These are phyloP conservation scores for Trichonephila clavipes DNA, from an alignment of 1,140 invertebrate genomes.

Conservation along the genomic window DNA sequence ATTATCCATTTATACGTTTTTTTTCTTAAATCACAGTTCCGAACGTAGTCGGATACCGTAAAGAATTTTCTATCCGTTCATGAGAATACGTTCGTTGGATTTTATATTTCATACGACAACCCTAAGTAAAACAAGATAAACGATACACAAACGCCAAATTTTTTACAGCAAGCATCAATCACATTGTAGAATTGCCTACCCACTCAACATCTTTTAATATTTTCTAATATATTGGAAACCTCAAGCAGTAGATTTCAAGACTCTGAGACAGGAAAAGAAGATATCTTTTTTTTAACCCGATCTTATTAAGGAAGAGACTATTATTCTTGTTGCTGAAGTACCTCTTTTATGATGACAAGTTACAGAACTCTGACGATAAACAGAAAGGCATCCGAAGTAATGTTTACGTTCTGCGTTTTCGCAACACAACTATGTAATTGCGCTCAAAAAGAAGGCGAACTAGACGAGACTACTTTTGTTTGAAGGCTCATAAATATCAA, in stretches of 20 bases:
- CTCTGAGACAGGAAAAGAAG: not conserved
- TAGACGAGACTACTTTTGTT: not conserved
- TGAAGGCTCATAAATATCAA: not conserved
- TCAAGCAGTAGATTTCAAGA: not conserved
- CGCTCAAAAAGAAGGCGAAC: not conserved
- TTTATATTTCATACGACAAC: not conserved
- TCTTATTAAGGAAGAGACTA: slow-evolving; percentile 16
- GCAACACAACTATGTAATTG: slow-evolving; percentile 4
- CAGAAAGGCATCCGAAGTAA: not conserved
- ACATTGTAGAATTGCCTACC: not conserved
- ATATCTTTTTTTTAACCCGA: not conserved
- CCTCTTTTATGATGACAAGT: slow-evolving; percentile 11
- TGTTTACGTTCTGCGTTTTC: slow-evolving; percentile 41
- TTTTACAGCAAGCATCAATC: not conserved
- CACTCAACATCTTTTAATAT: slow-evolving; percentile 13
- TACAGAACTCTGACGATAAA: slow-evolving; percentile 21
- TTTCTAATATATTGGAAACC: slow-evolving; percentile 14
- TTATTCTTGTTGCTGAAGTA: slow-evolving; percentile 10
- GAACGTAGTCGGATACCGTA: too few relatives aligned
- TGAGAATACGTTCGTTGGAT: not conserved
- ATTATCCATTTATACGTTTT: too few relatives aligned
- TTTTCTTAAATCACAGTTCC: too few relatives aligned
- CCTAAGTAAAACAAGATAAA: not conserved
- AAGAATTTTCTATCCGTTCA: too few relatives aligned
- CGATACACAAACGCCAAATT: not conserved